Evolutionary conservation across 2,113 vertebrate genomes (phyloP), one percentile per base, ranked within the genome.

Genomic region (Clarias batrachus): DNA sequence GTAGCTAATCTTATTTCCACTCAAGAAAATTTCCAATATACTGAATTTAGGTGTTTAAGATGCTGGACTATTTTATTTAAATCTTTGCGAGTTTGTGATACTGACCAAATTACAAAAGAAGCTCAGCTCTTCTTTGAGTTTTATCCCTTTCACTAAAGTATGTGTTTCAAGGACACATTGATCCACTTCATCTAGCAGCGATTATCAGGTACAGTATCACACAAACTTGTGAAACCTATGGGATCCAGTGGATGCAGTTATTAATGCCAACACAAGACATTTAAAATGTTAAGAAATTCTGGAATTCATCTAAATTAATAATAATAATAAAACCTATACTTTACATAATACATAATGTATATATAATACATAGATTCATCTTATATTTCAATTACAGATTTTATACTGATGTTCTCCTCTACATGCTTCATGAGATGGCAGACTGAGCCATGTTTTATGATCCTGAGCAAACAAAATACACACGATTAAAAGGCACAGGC

Each of bases 401-500:
- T 48, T 48, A 7, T 48, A 48, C 48, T 48, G 65, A 27, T 78
- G 56, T 65, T 52, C 56, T 84, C 74, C 68, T 74, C 37, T 60
- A 60, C 52, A 71, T 8, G 16, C 5, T 54, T 70, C 37, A 48
- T 30, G 37, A 63, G 83, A 25, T 66, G 17, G 60, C 14, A 27
- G 37, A 76, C 19, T 48, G 57, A 62, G 56, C 25, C 16, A 59
- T 73, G 74, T 33, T 85, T 52, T 52, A 16, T 68, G 81, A n/a
- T 37, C 56, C 52, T 68, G 17, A 79, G 27, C 27, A 68, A 79
- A 70, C 73, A 25, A 85, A 66, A 37, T 63, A 74, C 25, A 74
- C 37, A 79, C 21, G 68, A 85, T 57, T 78, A 63, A 56, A 52
- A 79, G 68, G 37, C 84, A 79, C 33, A 74, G 70, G 4, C 56